Evolutionary conservation across 2,888 invertebrate species (phyloP), one percentile per base, ranked within the genome.

Genomic region (Lasioglossum figueresi): DNA sequence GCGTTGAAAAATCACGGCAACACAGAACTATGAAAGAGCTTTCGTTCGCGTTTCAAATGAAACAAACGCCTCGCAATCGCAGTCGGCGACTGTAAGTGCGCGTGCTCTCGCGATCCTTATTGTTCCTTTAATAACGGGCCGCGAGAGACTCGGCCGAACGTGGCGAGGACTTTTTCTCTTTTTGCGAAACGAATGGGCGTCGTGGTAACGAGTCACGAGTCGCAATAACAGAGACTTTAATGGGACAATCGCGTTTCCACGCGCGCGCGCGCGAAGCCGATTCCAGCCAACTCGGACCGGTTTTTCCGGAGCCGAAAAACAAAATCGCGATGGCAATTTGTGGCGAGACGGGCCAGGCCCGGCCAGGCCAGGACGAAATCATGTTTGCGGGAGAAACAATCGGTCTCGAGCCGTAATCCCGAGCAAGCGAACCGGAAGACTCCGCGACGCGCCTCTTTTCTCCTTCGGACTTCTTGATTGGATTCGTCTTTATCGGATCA

Each of bases 401-500:
- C 73, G 74, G 19, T 71, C 27, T 73, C 59, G 27, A n/a, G 59
- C 16, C 23, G 59, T 63, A 63, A 16, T 27, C 31, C 31, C n/a
- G 31, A 16, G 27, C 59, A 16, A 31, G 59, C 59, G 27, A 63
- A 16, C 14, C 59, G 59, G 31, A 63, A 27, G 66, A 66, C 34
- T 52, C 23, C 10, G 23, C n/a, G 52, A 34, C 79, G 31, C 66
- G 34, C 43, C 80, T 56, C 48, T 73, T 59, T 84, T 81, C 63
- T 68, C n/a, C 59, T 45, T 45, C 66, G 71, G 83, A 72, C 52
- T 72, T 79, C 82, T 79, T 76, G 83, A 82, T 84, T 81, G 82
- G 80, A 79, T 85, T 82, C 76, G 59, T 75, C 70, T 73, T 75
- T 56, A 52, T 80, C 82, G 85, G 87, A 86, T 79, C 74, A 74